phyloP scores from a whole-genome alignment of 2,113 vertebrate species.

The Rhinogobius similis region DNA sequence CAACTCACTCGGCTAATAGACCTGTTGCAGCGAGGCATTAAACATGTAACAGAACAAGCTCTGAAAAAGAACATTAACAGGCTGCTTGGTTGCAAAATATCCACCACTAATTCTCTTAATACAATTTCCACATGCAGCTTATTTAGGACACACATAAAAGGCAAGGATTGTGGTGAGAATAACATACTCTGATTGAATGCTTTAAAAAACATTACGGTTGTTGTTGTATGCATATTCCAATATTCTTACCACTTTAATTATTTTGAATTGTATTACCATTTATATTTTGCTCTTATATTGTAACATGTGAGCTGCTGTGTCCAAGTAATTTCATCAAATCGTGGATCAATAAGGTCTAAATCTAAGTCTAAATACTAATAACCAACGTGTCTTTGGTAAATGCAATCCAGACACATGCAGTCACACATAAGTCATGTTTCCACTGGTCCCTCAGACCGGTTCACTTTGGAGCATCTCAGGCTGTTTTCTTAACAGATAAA shows the following conservation, averaged over 20 bases:
- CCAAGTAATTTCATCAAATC: no score
- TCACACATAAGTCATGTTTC: background rate
- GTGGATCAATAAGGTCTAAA: no score
- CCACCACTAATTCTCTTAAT: background rate
- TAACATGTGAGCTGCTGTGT: no score
- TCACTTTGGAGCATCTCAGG: no score
- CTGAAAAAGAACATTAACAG: background rate
- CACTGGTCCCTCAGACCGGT: no score
- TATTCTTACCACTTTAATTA: no score
- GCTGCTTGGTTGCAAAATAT: background rate
- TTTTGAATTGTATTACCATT: no score
- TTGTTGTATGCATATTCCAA: background rate
- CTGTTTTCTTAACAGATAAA: no score
- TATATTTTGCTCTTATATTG: no score
- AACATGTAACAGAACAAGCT: background rate
- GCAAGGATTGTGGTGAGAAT: background rate
- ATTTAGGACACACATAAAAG: background rate
- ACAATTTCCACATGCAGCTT: background rate
- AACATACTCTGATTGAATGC: background rate
- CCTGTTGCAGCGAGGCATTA: conserved; percentile 1
- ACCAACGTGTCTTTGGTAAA: no score
- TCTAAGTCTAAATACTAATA: background rate
- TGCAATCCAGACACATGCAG: no score
- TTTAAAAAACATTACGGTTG: background rate
- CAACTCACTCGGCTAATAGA: background rate